These are phyloP conservation scores for Pseudolaguvia tuberculata DNA, from an alignment of 2,113 vertebrate species.

Conservation along the genomic window DNA sequence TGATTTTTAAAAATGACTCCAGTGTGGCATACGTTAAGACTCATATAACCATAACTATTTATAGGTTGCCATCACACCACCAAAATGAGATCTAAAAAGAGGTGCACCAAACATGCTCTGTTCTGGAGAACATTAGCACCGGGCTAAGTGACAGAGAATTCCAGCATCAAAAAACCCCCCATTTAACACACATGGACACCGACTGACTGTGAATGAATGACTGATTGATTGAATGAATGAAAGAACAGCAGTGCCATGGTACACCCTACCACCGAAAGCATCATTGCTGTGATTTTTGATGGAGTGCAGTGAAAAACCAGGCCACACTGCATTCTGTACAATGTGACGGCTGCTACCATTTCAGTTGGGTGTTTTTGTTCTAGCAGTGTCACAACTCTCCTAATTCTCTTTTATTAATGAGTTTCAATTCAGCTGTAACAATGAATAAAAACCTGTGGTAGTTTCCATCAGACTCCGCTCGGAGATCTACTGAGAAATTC, in stretches of 20 bases:
- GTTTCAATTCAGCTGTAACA: not conserved
- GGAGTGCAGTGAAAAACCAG: not conserved
- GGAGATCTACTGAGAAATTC: not conserved
- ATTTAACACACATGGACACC: not conserved
- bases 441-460: no score
- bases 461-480: not conserved
- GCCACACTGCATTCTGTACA: not conserved
- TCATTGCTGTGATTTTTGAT: not conserved
- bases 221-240: not conserved
- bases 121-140: slow-evolving; percentile 5
- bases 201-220: not conserved
- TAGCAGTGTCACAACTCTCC: not conserved
- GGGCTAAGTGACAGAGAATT: not conserved
- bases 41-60: slow-evolving; percentile 43
- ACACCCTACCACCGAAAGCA: not conserved
- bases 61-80: slow-evolving; percentile 34
- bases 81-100: slow-evolving; percentile 29
- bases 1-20: not conserved
- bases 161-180: not conserved
- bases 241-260: not conserved
- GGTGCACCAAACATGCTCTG: slow-evolving; percentile 27
- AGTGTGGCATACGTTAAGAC: slow-evolving; percentile 22
- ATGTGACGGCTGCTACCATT: slow-evolving; percentile 15
- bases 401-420: not conserved
- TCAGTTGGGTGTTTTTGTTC: not conserved